phyloP scores from a whole-genome alignment of 2,113 vertebrate species.

The Acrocephalus arundinaceus region DNA sequence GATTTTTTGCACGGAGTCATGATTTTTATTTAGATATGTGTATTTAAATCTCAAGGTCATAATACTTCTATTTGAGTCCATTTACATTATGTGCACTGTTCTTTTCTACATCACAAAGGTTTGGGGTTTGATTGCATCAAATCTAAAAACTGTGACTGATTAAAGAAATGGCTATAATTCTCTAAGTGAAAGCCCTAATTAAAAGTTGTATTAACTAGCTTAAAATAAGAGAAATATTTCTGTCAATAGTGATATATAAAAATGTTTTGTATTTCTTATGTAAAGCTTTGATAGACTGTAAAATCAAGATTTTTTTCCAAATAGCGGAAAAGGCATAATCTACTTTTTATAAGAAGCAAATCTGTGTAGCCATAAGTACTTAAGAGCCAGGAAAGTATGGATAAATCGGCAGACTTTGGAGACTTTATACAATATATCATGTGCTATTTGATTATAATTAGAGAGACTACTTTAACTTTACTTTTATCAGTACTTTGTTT shows the following conservation, averaged over 20 bases:
- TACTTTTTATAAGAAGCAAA: neutral
- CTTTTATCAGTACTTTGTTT: neutral
- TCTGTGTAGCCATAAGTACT: neutral
- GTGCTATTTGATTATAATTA: slow-evolving; percentile 31
- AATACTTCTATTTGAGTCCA: neutral
- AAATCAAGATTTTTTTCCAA: neutral
- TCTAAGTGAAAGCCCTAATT: neutral
- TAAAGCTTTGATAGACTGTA: neutral
- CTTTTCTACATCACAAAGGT: neutral
- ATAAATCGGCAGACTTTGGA: neutral
- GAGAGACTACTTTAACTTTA: slow-evolving; percentile 43
- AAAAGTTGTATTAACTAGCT: neutral
- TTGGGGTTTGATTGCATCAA: neutral
- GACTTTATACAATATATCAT: neutral
- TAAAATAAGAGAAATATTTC: neutral
- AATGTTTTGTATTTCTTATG: neutral
- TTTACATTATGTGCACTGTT: neutral
- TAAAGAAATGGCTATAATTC: neutral
- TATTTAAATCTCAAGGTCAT: neutral
- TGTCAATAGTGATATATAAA: neutral
- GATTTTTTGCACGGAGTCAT: neutral
- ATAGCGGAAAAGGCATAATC: neutral
- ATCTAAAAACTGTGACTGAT: neutral
- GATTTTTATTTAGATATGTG: neutral
- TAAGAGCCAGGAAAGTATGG: neutral